phyloP scores from a whole-genome alignment of 2,888 invertebrate genomes.

The Seladonia tumulorum region DNA sequence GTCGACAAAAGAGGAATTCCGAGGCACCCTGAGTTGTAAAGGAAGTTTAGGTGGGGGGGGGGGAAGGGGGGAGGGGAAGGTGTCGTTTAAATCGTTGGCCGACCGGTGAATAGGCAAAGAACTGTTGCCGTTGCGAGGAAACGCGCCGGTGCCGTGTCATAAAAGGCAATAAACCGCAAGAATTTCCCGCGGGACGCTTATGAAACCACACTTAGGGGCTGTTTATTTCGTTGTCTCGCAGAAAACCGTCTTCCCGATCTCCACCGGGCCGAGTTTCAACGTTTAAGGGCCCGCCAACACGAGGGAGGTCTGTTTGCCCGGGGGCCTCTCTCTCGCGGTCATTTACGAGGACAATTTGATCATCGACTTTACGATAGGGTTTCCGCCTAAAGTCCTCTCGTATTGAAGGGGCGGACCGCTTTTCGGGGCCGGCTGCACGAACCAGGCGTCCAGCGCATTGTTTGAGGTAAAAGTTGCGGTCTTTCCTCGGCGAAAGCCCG shows the following conservation, averaged over 20 bases:
- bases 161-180: slow-evolving; percentile 76
- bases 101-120: background rate
- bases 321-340: slow-evolving; percentile 25
- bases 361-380: slow-evolving; percentile 80
- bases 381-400: slow-evolving; percentile 28
- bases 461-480: slow-evolving; percentile 80
- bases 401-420: background rate
- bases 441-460: no score
- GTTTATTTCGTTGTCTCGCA: slow-evolving; percentile 84
- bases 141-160: slow-evolving; percentile 34
- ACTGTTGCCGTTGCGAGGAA: background rate
- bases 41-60: no score
- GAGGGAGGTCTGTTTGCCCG: background rate
- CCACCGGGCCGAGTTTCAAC: background rate
- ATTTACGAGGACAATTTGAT: slow-evolving; percentile 78
- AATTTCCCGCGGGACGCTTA: slow-evolving; percentile 69
- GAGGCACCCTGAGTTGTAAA: no score
- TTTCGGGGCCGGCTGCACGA: slow-evolving; percentile 15
- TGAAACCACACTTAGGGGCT: slow-evolving; percentile 86
- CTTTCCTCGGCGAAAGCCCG: slow-evolving; percentile 72
- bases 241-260: background rate
- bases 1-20: background rate
- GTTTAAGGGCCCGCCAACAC: background rate
- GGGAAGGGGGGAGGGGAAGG: no score
- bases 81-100: no score